Conservation (phyloP, 1,140 invertebrate species). For the Penaeus vannamei region DNA sequence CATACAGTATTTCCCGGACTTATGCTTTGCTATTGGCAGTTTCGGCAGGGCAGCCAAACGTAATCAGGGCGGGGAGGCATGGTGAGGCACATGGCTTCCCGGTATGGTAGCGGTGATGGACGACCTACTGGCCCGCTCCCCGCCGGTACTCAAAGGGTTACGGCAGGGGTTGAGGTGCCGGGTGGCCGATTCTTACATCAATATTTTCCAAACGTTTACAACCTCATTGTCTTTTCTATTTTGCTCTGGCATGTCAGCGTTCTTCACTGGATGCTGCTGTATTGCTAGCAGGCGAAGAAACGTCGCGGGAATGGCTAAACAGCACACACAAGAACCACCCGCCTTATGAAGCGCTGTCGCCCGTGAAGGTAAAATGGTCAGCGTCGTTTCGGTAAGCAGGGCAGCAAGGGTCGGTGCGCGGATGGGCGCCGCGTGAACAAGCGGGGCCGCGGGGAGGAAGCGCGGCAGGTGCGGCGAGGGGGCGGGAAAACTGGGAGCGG, state of each 20-base stretch:
- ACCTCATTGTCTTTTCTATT: neutral
- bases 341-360: constrained; percentile 36
- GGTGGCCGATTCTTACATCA: neutral
- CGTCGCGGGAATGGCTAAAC: neutral
- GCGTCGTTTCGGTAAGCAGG: constrained; percentile 31
- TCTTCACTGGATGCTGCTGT: too few species aligned
- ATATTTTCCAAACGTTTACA: neutral
- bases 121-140: constrained; percentile 3
- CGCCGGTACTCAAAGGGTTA: constrained; percentile 57
- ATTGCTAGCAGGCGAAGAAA: too few species aligned
- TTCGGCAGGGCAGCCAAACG: neutral
- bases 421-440: neutral
- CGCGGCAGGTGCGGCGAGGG: too few species aligned
- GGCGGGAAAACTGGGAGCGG: too few species aligned
- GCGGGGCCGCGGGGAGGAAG: neutral
- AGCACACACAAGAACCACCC: neutral
- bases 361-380: constrained; percentile 58
- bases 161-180: constrained; percentile 12
- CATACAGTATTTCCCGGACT: neutral
- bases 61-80: too few species aligned
- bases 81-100: too few species aligned
- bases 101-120: constrained; percentile 6
- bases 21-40: constrained; percentile 29
- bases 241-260: too few species aligned
- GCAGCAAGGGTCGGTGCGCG: constrained; percentile 30